Percentiles rank a stretch among this genome's conserved stretches.
Evolutionary conservation across 2,888 invertebrate genomes (phyloP).

Genomic region (Cyclophora punctaria): DNA sequence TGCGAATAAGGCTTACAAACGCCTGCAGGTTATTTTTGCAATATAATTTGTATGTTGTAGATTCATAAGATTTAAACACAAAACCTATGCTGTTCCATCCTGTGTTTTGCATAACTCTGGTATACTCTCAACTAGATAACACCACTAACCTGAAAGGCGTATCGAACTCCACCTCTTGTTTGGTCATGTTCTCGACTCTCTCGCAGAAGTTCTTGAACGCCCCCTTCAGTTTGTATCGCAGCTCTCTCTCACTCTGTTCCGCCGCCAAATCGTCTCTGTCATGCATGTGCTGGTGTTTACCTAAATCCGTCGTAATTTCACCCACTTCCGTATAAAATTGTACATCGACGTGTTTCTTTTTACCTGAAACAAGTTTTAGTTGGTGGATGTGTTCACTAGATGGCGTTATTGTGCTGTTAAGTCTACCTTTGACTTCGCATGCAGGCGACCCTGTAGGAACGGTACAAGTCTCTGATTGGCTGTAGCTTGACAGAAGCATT

Average conservation of each 20-base stretch:
- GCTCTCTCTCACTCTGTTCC: constrained; percentile 97
- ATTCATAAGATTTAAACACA: no score
- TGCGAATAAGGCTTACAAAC: no score
- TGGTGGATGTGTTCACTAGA: neutral
- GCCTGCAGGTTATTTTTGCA: no score
- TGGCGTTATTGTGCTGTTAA: no score
- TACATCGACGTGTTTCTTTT: constrained; percentile 99
- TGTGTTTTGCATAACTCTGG: no score
- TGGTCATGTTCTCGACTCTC: constrained; percentile 95
- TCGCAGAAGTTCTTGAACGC: constrained; percentile 99
- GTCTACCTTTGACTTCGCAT: no score
- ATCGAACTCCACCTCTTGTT: constrained; percentile 98
- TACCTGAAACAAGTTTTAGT: constrained; percentile 51
- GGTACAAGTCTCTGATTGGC: no score
- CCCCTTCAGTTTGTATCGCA: constrained; percentile 96
- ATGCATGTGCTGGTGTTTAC: constrained; percentile 99
- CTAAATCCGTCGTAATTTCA: constrained; percentile 99
- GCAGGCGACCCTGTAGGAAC: no score
- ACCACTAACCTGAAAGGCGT: constrained; percentile 86
- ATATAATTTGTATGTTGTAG: no score
- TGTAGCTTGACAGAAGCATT: no score
- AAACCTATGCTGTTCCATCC: no score
- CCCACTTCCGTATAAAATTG: constrained; percentile 99
- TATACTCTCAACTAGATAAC: no score
- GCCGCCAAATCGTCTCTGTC: constrained; percentile 99